Evolutionary conservation across 2,888 invertebrate species (phyloP), one percentile per base, ranked within the genome.

Genomic region (Acanthoscelides obtectus): DNA sequence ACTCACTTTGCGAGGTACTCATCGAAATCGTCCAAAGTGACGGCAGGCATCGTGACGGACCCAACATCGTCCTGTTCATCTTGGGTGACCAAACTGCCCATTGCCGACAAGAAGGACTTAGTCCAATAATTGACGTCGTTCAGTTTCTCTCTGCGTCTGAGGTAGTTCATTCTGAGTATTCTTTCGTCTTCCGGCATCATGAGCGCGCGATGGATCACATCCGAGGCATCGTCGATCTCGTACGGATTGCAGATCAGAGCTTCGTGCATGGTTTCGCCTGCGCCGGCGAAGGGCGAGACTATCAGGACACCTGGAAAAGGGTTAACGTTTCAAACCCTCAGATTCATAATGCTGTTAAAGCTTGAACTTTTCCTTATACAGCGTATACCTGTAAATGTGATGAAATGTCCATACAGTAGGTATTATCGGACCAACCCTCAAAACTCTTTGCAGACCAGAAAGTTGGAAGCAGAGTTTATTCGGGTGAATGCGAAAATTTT

Each of bases 231-330:
- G 79, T 95, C 93, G 69, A 95, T 88, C 84, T 96, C 96, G 80
- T 96, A 95, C 0, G 96, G 96, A 84, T 96, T 96, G 82, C 94
- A 95, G 69, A 95, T 90, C 12, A 96, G 87, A 1, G 96, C 96
- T 83, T 96, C 96, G 85, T 95, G 95, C 96, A 96, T 96, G 89
- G 94, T 95, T 84, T 96, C 95, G 0, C 95, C 95, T 5, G 96
- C 96, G 0, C 96, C 96, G 72, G 96, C 96, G 82, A 96, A 96
- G 0, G 96, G 96, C 0, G 96, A 96, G 8, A 96, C 92, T 69
- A 96, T 93, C 64, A 96, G 86, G 0, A 96, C 96, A 1, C 96
- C 96, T 45, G 45, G n/a, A n/a, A n/a, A n/a, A n/a, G n/a, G n/a
- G n/a, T n/a, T n/a, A n/a, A n/a, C n/a, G n/a, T n/a, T n/a, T n/a